Evolutionary conservation across 2,113 vertebrate species (phyloP), one percentile per base, ranked within the genome.

Genomic region (Gymnocephalus cernua): DNA sequence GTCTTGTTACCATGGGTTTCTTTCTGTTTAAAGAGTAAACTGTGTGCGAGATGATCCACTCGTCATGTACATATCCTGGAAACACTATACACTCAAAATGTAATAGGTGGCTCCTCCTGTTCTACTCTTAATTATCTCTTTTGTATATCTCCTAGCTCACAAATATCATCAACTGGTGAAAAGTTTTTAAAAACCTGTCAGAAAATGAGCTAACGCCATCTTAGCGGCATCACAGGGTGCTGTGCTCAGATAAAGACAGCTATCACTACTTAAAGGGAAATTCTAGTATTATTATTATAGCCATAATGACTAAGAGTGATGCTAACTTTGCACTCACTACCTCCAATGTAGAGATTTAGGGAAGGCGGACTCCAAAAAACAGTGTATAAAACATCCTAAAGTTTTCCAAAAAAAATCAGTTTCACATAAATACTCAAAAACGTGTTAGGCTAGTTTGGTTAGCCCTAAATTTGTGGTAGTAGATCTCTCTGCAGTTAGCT

Each of bases 11-110:
- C 15, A 11, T 25, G 61, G 15, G 32, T 48, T 62, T 77, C 29
- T 58, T 76, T 84, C 47, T 47, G 15, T 65, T 23, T 56, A 38
- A 54, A 79, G 15, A 65, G 70, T 21, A 62, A 69, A 45, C 8
- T 6, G 38, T 27, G 45, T 41, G 27, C 1, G 23, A 11, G 16
- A 23, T 47, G 56, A 25, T 38, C 27, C 2, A 63, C 16, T 54
- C 5, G 2, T 64, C n/a, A 62, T 29, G 1, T 47, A 21, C 6
- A 21, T 11, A 50, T n/a, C 27, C 32, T 27, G 54, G 10, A 21
- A 38, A 38, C 10, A 64, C 51, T 41, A 23, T n/a, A 45, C 58
- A 23, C 7, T 44, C 48, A 44, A 41, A 54, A 21, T 82, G 2
- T 8, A 69, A 23, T 53, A 47, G 1, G 4, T 16, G 12, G 4